Conservation (phyloP, 92 coral and sea anemone genomes). For the Phymanthus crucifer region DNA sequence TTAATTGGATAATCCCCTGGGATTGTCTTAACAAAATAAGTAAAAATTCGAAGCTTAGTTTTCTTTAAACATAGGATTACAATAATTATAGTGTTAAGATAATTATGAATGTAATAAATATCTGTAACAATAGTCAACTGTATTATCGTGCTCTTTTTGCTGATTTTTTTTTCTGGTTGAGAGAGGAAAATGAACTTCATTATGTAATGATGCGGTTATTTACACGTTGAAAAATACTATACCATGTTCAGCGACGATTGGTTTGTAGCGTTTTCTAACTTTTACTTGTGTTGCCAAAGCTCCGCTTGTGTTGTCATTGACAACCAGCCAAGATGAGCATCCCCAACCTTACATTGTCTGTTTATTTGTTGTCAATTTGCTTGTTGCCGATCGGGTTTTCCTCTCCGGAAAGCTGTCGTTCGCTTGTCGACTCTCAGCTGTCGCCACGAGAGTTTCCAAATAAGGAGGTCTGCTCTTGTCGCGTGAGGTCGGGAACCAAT, state of each 20-base stretch:
- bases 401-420: conserved; percentile 24
- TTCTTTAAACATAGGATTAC: not conserved
- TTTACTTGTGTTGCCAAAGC: conserved; percentile 3
- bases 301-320: conserved; percentile 19
- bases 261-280: not conserved
- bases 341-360: not conserved
- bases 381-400: conserved; percentile 21
- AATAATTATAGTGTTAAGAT: no score
- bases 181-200: no score
- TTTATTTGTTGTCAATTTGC: conserved; percentile 38
- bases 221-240: not conserved
- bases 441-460: conserved; percentile 65
- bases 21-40: not conserved
- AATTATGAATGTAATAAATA: not conserved
- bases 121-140: not conserved
- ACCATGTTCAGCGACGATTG: not conserved
- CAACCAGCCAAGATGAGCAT: conserved; percentile 23
- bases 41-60: not conserved
- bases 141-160: no score
- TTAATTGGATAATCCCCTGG: not conserved
- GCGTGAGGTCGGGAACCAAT: conserved; percentile 70
- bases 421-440: conserved; percentile 46
- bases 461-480: conserved; percentile 51
- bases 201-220: not conserved
- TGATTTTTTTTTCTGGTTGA: no score